Percentiles rank a stretch among this genome's conserved stretches.
phyloP scores from a whole-genome alignment of 1,140 invertebrate genomes.

The Camponotus vicinus region DNA sequence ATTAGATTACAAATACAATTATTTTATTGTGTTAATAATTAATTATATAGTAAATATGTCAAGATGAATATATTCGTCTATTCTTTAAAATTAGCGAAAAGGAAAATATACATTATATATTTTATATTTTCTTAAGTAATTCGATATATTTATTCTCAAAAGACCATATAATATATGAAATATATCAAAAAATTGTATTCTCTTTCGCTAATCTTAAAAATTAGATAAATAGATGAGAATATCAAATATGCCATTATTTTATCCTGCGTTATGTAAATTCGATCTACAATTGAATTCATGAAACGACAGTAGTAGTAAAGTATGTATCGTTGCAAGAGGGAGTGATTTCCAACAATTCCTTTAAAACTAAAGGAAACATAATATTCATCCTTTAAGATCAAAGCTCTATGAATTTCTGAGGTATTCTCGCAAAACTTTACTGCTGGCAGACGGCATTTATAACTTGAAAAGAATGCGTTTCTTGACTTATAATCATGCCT shows the following conservation, averaged over 20 bases:
- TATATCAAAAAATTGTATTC: background rate
- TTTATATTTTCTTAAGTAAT: background rate
- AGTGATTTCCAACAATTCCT: constrained; percentile 17
- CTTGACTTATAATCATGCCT: background rate
- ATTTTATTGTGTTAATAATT: background rate
- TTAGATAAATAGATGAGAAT: background rate
- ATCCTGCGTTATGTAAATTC: background rate
- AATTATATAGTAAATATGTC: no score
- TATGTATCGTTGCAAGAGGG: background rate
- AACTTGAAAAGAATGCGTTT: constrained; percentile 16
- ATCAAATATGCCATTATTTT: background rate
- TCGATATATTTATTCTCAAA: background rate
- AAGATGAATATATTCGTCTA: no score
- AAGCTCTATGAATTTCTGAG: background rate
- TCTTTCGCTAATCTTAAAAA: background rate
- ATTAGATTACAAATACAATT: background rate
- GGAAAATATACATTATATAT: background rate
- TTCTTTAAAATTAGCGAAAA: background rate
- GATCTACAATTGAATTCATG: background rate
- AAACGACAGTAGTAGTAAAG: background rate
- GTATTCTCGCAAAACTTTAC: constrained; percentile 21
- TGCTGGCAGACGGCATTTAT: background rate
- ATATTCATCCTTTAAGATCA: constrained; percentile 23
- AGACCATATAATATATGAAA: background rate
- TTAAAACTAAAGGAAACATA: constrained; percentile 18